A percentile compares a stretch with the other conserved stretches of the same genome.
Evolutionary conservation across 2,888 invertebrate species (phyloP).

Genomic region (Pristionchus arcanus): DNA sequence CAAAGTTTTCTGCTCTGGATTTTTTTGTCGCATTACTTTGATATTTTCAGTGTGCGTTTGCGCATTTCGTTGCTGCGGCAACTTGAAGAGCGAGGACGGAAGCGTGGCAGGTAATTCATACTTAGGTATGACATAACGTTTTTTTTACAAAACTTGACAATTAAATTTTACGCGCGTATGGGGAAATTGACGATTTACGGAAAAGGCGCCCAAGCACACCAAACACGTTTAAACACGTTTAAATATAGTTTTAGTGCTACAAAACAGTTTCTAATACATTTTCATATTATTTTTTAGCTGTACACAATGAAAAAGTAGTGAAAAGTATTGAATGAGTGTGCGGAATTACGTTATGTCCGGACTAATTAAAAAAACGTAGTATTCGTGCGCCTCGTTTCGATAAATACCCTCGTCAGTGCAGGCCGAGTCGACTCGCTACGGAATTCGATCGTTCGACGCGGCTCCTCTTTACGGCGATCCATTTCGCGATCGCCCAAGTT

Average conservation of each 20-base stretch:
- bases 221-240: too few relatives aligned
- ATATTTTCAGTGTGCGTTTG: constrained; percentile 77
- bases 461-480: constrained; percentile 71
- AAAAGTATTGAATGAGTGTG: too few relatives aligned
- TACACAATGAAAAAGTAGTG: too few relatives aligned
- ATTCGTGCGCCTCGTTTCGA: background rate
- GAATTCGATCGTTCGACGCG: constrained; percentile 70
- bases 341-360: too few relatives aligned
- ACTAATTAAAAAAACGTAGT: too few relatives aligned
- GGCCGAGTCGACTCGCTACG: constrained; percentile 64
- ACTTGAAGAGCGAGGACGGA: constrained; percentile 65
- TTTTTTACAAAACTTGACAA: too few relatives aligned
- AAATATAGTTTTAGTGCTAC: too few relatives aligned
- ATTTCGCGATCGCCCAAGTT: constrained; percentile 75
- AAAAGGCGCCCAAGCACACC: too few relatives aligned
- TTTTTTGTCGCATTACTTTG: background rate
- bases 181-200: too few relatives aligned
- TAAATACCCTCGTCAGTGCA: background rate
- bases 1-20: background rate
- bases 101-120: constrained; percentile 60
- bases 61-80: constrained; percentile 79
- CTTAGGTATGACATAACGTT: constrained; percentile 45
- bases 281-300: too few relatives aligned
- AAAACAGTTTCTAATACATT: too few relatives aligned
- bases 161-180: too few relatives aligned